These are phyloP conservation scores for Bedellia somnulentella DNA, from an alignment of 2,888 invertebrate species.

Conservation along the genomic window DNA sequence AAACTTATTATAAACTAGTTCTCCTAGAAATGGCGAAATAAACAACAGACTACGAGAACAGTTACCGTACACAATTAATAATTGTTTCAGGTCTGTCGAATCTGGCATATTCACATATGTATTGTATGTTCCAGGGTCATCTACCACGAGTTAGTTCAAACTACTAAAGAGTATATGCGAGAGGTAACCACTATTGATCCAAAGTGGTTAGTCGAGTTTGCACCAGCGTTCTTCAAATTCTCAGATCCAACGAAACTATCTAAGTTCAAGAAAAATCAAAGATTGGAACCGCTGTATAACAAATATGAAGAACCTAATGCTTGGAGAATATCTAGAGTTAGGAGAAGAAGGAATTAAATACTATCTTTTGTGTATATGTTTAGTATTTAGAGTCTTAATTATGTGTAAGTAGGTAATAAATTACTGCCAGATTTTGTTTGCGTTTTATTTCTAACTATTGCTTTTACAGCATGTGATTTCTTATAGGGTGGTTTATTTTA, in stretches of 20 bases:
- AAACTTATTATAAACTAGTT: no score
- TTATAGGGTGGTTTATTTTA: no score
- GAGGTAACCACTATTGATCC: constrained; percentile 97
- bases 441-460: no score
- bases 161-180: constrained; percentile 98
- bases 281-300: constrained; percentile 95
- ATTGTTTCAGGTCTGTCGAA: no score
- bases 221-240: constrained; percentile 98
- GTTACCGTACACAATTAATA: no score
- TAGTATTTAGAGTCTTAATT: no score
- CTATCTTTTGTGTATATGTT: no score
- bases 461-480: no score
- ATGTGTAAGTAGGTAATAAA: no score
- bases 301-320: constrained; percentile 99
- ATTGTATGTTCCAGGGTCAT: constrained; percentile 83
- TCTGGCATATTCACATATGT: no score
- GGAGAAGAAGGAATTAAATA: constrained; percentile 79
- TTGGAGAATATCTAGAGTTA: constrained; percentile 95
- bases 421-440: no score
- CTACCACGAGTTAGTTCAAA: constrained; percentile 97
- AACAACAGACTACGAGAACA: no score
- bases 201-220: constrained; percentile 98
- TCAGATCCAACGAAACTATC: constrained; percentile 98
- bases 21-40: neutral
- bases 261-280: constrained; percentile 98